phyloP scores from a whole-genome alignment of 2,113 vertebrate genomes.

The Scophthalmus maximus region DNA sequence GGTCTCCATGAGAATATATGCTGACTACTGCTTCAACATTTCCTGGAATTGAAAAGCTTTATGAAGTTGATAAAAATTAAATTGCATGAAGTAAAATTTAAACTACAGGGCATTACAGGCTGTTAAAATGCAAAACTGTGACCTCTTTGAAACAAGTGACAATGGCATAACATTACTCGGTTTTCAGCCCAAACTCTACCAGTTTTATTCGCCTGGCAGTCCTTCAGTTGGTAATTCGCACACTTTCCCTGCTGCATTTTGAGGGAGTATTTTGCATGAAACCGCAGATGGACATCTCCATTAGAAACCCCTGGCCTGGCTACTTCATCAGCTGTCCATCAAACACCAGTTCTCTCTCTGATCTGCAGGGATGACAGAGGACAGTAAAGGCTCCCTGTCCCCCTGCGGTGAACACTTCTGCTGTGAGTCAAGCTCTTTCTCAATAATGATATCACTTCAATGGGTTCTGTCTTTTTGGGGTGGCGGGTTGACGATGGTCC shows the following conservation, averaged over 20 bases:
- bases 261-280: slow-evolving; percentile 55
- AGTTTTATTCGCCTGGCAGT: slow-evolving; percentile 9
- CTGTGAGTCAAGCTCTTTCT: slow-evolving; percentile 60
- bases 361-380: slow-evolving; percentile 50
- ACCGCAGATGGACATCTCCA: slow-evolving; percentile 71
- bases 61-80: slow-evolving; percentile 8
- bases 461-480: slow-evolving; percentile 48
- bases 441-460: slow-evolving; percentile 69
- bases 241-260: slow-evolving; percentile 38
- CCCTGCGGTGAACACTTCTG: slow-evolving; percentile 61
- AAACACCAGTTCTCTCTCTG: slow-evolving; percentile 59
- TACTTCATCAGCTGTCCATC: slow-evolving; percentile 71
- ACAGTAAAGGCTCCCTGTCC: slow-evolving; percentile 28
- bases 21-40: not conserved
- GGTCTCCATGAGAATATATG: slow-evolving; percentile 2
- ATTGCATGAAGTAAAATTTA: slow-evolving; percentile 12
- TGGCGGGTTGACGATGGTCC: slow-evolving; percentile 53
- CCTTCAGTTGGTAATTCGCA: slow-evolving; percentile 26
- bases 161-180: slow-evolving; percentile 1
- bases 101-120: not conserved
- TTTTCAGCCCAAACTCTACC: not conserved
- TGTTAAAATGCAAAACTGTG: slow-evolving; percentile 15
- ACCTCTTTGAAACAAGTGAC: slow-evolving; percentile 32
- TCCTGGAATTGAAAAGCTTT: slow-evolving; percentile 4
- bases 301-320: slow-evolving; percentile 58